These are phyloP conservation scores for Plagodis dolabraria DNA, from an alignment of 2,888 invertebrate species.

Conservation along the genomic window DNA sequence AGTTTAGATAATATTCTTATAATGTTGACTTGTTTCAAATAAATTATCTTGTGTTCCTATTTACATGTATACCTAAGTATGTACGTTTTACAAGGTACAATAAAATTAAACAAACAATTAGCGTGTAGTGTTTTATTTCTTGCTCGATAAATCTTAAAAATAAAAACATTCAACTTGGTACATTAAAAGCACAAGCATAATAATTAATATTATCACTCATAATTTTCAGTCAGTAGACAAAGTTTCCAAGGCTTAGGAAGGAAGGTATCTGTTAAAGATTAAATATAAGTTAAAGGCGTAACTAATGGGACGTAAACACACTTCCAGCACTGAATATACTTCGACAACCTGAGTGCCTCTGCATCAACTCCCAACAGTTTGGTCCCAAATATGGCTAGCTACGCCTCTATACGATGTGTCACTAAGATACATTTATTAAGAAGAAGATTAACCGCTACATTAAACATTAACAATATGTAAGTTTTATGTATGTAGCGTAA, in stretches of 20 bases:
- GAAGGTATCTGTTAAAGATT: constrained; percentile 63
- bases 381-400: constrained; percentile 76
- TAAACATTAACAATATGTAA: constrained; percentile 20
- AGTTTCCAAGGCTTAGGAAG: constrained; percentile 69
- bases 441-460: constrained; percentile 32
- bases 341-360: constrained; percentile 59
- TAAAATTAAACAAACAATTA: constrained; percentile 53
- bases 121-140: constrained; percentile 76
- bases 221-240: constrained; percentile 79
- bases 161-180: constrained; percentile 76
- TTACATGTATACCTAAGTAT: constrained; percentile 1
- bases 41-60: constrained; percentile 10
- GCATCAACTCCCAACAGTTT: constrained; percentile 56
- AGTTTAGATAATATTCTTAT: neutral
- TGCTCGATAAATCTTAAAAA: constrained; percentile 71
- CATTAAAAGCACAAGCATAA: constrained; percentile 83
- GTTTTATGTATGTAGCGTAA: neutral
- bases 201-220: constrained; percentile 69
- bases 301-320: constrained; percentile 72
- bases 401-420: constrained; percentile 63
- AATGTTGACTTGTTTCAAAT: neutral
- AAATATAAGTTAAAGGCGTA: constrained; percentile 64
- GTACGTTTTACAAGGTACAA: constrained; percentile 26
- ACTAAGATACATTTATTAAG: constrained; percentile 47
- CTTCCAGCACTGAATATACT: constrained; percentile 56